phyloP scores from a whole-genome alignment of 92 coral and sea anemone genomes.

The Umimayanthus chanpuru region DNA sequence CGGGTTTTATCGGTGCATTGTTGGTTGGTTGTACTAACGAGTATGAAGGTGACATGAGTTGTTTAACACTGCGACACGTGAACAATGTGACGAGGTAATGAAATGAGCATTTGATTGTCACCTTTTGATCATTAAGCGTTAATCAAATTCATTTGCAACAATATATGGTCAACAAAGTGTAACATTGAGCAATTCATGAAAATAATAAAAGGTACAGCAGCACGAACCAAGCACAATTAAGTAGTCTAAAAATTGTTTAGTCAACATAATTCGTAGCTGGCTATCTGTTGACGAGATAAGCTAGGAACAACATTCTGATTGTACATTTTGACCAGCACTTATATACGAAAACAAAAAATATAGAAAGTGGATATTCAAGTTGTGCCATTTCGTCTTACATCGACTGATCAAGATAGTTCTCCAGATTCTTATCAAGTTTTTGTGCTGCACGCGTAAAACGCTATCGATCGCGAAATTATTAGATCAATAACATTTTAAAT shows the following conservation, averaged over 20 bases:
- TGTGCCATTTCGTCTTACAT: too few species aligned
- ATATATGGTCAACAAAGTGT: conserved; percentile 31
- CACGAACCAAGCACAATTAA: neutral
- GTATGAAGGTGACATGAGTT: neutral
- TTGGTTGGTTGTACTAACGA: conserved; percentile 1
- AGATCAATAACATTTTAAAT: neutral
- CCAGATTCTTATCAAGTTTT: too few species aligned
- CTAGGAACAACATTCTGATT: neutral
- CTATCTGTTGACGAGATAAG: neutral
- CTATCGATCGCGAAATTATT: neutral
- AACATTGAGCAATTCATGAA: conserved; percentile 16
- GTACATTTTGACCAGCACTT: neutral
- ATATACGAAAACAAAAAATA: too few species aligned
- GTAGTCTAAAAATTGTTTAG: too few species aligned
- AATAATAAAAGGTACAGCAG: neutral
- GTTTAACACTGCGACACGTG: conserved; percentile 21
- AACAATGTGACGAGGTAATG: conserved; percentile 34
- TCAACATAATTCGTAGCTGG: too few species aligned
- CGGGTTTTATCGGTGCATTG: conserved; percentile 1
- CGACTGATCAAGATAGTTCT: too few species aligned
- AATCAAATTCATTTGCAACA: conserved; percentile 36
- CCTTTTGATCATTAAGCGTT: conserved; percentile 25
- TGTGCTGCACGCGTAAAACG: too few species aligned
- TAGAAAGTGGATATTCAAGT: too few species aligned
- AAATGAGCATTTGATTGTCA: conserved; percentile 28